A percentile compares a stretch with the other conserved stretches of the same genome.
Conservation (phyloP, 2,113 vertebrate genomes). For the Leptobrachium leishanense region DNA sequence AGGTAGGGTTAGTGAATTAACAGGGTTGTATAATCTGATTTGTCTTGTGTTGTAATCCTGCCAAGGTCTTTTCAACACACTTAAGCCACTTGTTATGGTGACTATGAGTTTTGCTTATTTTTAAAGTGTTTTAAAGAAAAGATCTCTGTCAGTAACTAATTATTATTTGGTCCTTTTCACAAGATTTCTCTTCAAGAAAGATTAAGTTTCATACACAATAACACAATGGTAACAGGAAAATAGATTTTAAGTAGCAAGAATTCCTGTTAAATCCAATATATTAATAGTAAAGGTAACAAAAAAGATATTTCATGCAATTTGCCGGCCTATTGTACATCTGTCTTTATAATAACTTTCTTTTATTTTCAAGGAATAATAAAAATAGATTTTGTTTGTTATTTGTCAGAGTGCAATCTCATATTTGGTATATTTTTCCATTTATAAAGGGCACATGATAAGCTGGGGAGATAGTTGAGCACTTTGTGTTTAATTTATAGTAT, state of each 20-base stretch:
- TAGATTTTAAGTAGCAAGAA: conserved; percentile 28
- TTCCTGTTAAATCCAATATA: conserved; percentile 23
- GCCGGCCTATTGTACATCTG: too few relatives aligned
- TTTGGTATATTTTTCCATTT: too few relatives aligned
- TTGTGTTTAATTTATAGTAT: too few relatives aligned
- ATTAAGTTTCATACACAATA: conserved; percentile 27
- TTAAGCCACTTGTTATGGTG: conserved; percentile 34
- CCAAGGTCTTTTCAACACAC: conserved; percentile 9
- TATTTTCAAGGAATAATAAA: too few relatives aligned
- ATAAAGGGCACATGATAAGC: too few relatives aligned
- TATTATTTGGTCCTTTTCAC: conserved; percentile 40
- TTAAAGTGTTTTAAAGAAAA: conserved; percentile 27
- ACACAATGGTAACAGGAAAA: conserved; percentile 13
- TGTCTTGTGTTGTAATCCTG: conserved; percentile 11
- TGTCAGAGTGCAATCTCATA: too few relatives aligned
- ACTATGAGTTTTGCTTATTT: conserved; percentile 27
- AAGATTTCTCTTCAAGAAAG: conserved; percentile 37
- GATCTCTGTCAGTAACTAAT: conserved; percentile 39
- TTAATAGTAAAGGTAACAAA: conserved; percentile 5
- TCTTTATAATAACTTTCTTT: too few relatives aligned
- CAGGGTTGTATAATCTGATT: conserved; percentile 17
- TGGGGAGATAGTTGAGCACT: too few relatives aligned
- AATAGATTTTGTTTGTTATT: too few relatives aligned
- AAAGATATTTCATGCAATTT: too few relatives aligned
- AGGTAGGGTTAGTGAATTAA: conserved; percentile 8